Evolutionary conservation across 2,888 invertebrate genomes (phyloP).

Genomic region (Drosophila demipolita): DNA sequence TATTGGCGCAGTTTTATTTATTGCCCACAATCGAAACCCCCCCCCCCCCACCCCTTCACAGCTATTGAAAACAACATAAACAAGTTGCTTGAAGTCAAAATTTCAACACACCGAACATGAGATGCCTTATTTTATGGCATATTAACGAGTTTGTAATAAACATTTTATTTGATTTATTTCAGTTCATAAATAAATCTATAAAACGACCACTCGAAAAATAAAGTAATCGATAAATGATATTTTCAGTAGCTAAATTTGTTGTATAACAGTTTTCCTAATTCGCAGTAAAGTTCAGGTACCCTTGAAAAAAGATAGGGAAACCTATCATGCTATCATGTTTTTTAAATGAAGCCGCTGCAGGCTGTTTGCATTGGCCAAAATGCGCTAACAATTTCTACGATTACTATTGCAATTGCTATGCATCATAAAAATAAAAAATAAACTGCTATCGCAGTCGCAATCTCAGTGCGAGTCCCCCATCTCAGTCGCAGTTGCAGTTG

Average conservation of each 20-base stretch:
- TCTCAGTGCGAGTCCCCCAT: conserved; percentile 15
- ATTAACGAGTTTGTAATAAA: neutral
- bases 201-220: neutral
- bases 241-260: neutral
- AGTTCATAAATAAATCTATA: conserved; percentile 2
- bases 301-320: conserved; percentile 1
- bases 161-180: neutral
- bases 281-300: conserved; percentile 2
- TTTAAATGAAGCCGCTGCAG: conserved; percentile 71
- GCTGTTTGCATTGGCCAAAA: conserved; percentile 80
- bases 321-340: conserved; percentile 71
- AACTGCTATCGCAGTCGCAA: conserved; percentile 42
- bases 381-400: conserved; percentile 80
- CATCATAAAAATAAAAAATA: conserved; percentile 64
- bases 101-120: conserved; percentile 11
- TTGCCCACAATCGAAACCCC: conserved; percentile 59
- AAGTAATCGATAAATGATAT: neutral
- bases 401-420: conserved; percentile 74
- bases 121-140: conserved; percentile 18
- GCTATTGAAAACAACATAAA: conserved; percentile 22
- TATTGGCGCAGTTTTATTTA: conserved; percentile 72
- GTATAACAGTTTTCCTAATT: neutral
- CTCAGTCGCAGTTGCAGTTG: conserved; percentile 7
- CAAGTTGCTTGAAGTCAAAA: conserved; percentile 20
- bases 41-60: neutral